These are phyloP conservation scores for Enteromius afrohamiltoni DNA, from an alignment of 2,797 vertebrate genomes.

Conservation along the genomic window DNA sequence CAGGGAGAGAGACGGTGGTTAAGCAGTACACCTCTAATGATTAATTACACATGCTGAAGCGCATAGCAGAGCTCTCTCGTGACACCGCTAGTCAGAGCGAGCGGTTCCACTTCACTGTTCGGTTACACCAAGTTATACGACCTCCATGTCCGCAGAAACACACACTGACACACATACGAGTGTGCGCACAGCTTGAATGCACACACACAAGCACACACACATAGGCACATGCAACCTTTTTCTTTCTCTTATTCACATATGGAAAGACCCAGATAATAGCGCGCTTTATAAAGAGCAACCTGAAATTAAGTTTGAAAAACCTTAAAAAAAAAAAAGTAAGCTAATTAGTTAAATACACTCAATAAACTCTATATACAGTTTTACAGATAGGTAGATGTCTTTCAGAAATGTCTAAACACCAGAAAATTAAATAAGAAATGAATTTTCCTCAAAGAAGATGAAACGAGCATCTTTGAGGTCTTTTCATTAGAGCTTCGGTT, in stretches of 20 bases:
- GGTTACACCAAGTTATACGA: slow-evolving; percentile 48
- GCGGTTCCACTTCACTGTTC: slow-evolving; percentile 55
- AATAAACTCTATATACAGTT: too few species aligned
- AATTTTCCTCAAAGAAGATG: too few species aligned
- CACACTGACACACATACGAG: neutral
- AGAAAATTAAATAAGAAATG: too few species aligned
- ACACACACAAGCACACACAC: neutral
- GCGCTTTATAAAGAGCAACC: neutral
- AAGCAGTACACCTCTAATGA: slow-evolving; percentile 53
- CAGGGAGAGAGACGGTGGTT: slow-evolving; percentile 36
- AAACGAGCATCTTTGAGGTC: neutral
- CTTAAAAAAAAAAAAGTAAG: neutral
- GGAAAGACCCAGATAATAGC: neutral
- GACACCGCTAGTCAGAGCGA: slow-evolving; percentile 49
- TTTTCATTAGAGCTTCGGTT: neutral
- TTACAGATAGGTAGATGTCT: too few species aligned
- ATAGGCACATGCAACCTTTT: neutral
- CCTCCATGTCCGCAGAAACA: slow-evolving; percentile 28
- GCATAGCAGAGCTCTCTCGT: slow-evolving; percentile 44
- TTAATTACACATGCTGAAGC: slow-evolving; percentile 58
- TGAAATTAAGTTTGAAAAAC: neutral
- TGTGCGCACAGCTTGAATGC: neutral
- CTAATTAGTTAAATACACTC: neutral
- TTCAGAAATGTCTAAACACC: too few species aligned
- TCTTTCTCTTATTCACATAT: neutral